Conservation (phyloP, 2,888 invertebrate species). For the Melieria omissa region DNA sequence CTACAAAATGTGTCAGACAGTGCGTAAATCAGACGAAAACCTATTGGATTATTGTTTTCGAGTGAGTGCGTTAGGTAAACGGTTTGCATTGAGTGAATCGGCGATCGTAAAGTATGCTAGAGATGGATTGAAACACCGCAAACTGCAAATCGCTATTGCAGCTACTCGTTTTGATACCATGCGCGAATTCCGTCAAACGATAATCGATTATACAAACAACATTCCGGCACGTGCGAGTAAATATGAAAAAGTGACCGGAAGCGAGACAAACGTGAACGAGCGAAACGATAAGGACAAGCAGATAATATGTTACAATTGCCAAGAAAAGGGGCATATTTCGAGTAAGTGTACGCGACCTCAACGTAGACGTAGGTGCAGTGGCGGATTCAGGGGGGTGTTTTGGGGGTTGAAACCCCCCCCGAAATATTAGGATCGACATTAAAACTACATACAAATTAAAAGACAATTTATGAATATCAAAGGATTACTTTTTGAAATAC, state of each 20-base stretch:
- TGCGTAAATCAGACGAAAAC: conserved; percentile 21
- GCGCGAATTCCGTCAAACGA: conserved; percentile 13
- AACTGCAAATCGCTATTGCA: conserved; percentile 15
- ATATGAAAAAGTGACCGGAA: conserved; percentile 11
- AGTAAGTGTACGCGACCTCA: conserved; percentile 28
- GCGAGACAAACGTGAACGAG: conserved; percentile 1
- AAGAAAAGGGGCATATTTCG: conserved; percentile 32
- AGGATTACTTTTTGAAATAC: no score
- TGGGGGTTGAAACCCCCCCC: no score
- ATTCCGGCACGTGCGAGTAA: conserved; percentile 10
- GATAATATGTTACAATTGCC: conserved; percentile 33
- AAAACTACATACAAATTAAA: no score
- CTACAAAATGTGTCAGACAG: conserved; percentile 29
- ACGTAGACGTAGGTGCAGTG: conserved; percentile 18
- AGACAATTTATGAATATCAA: no score
- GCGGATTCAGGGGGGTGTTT: no score
- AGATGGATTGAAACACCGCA: conserved; percentile 17
- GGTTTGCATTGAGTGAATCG: conserved; percentile 17
- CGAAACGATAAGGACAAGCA: conserved; percentile 14
- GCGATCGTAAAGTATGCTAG: conserved; percentile 22
- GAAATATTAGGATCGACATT: no score
- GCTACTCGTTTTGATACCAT: conserved; percentile 24
- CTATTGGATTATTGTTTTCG: conserved; percentile 38
- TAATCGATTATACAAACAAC: conserved; percentile 12
- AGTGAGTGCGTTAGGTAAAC: conserved; percentile 33